Conservation (phyloP, 2,113 vertebrate species). For the Pituophis catenifer region DNA sequence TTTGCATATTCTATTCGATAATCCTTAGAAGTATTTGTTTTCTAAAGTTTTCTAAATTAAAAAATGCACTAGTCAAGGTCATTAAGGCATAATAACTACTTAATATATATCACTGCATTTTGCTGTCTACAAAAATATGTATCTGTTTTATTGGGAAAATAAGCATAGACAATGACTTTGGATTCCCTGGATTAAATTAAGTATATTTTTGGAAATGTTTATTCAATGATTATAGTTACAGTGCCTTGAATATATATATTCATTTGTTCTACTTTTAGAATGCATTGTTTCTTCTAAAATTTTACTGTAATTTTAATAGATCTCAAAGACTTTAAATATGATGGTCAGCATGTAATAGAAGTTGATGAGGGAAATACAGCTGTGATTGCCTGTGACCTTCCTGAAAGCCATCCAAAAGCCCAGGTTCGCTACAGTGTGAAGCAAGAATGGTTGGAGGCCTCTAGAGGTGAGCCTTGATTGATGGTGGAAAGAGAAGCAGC, state of each 20-base stretch:
- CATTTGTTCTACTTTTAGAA: not conserved
- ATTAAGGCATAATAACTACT: not conserved
- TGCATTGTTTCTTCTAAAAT: not conserved
- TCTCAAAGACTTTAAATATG: slow-evolving; percentile 91
- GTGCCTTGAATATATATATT: not conserved
- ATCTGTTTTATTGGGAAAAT: not conserved
- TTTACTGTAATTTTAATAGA: slow-evolving; percentile 67
- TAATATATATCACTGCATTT: not conserved
- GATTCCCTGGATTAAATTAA: not conserved
- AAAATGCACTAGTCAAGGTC: not conserved
- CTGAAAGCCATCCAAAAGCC: slow-evolving; percentile 94
- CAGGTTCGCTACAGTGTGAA: slow-evolving; percentile 97
- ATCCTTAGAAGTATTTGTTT: not conserved
- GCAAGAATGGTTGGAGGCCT: slow-evolving; percentile 94
- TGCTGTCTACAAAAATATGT: not conserved
- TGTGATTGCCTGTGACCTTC: slow-evolving; percentile 92
- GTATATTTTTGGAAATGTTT: not conserved
- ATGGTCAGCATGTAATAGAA: slow-evolving; percentile 91
- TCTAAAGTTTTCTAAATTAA: not conserved
- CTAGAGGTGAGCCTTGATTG: slow-evolving; percentile 79
- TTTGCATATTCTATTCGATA: not conserved
- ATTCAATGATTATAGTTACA: not conserved
- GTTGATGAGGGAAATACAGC: slow-evolving; percentile 97
- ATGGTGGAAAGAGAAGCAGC: not conserved
- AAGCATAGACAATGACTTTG: not conserved